Conservation (phyloP, 2,888 invertebrate genomes). For the Torymus texanus region DNA sequence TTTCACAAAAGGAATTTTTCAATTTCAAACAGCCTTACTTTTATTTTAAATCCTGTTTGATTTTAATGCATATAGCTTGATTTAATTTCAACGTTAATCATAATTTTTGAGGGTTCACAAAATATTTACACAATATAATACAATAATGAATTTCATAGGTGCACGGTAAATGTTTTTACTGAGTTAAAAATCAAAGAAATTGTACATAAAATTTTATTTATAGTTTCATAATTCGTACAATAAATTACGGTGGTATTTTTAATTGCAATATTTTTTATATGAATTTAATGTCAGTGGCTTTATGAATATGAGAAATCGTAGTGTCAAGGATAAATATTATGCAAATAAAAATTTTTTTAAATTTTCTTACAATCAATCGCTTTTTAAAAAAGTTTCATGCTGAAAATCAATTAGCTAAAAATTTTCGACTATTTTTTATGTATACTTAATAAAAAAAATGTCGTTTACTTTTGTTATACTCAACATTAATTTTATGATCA, state of each 20-base stretch:
- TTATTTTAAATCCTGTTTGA: constrained; percentile 38
- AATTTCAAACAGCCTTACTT: constrained; percentile 1
- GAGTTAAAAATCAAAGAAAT: constrained; percentile 1
- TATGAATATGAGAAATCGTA: not conserved
- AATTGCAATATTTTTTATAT: not conserved
- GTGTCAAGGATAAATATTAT: constrained; percentile 14
- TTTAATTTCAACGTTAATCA: constrained; percentile 41
- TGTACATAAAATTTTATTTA: constrained; percentile 29
- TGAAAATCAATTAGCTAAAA: constrained; percentile 20
- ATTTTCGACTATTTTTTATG: too few relatives aligned
- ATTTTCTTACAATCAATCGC: not conserved
- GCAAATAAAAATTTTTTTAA: not conserved
- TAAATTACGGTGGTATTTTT: not conserved
- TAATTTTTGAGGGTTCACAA: constrained; percentile 7
- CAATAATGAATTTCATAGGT: constrained; percentile 19
- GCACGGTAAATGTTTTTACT: not conserved
- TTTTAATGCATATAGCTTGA: constrained; percentile 44
- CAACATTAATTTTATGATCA: too few relatives aligned
- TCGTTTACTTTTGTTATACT: too few relatives aligned
- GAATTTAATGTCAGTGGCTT: constrained; percentile 1
- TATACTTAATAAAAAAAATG: too few relatives aligned
- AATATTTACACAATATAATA: constrained; percentile 46
- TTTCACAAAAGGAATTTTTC: constrained; percentile 22
- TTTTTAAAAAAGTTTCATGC: constrained; percentile 15
- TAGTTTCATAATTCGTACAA: constrained; percentile 18